These are phyloP conservation scores for Colletes latitarsis DNA, from an alignment of 1,140 invertebrate genomes.

Conservation along the genomic window DNA sequence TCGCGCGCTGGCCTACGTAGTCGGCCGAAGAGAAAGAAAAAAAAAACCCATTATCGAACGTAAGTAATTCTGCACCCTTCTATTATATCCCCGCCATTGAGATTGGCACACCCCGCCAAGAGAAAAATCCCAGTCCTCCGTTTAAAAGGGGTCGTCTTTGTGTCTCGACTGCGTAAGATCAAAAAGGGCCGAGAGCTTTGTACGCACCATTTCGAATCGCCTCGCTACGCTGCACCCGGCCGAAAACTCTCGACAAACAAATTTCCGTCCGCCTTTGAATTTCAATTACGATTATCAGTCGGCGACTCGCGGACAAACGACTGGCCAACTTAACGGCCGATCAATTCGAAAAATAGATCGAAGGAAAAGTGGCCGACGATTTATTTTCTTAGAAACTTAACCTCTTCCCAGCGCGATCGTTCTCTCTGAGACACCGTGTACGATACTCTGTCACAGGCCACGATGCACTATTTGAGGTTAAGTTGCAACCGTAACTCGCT, in stretches of 20 bases:
- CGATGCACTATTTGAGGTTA: too few relatives aligned
- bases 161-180: constrained; percentile 49
- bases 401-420: too few relatives aligned
- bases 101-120: constrained; percentile 34
- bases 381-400: too few relatives aligned
- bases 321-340: background rate
- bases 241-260: constrained; percentile 23
- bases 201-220: constrained; percentile 29
- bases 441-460: too few relatives aligned
- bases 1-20: background rate
- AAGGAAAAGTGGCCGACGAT: background rate
- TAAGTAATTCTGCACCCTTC: constrained; percentile 46
- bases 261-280: constrained; percentile 17
- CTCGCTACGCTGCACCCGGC: background rate
- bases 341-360: background rate
- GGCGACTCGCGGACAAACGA: background rate
- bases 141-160: constrained; percentile 48
- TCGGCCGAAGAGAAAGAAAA: background rate
- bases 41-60: constrained; percentile 41
- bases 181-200: constrained; percentile 38
- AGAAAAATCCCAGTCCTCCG: constrained; percentile 32
- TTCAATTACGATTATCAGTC: constrained; percentile 26
- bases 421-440: too few relatives aligned
- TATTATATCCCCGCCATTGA: constrained; percentile 34
- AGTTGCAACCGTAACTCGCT: too few relatives aligned